phyloP scores from a whole-genome alignment of 1,140 invertebrate species.

The Ips typographus region DNA sequence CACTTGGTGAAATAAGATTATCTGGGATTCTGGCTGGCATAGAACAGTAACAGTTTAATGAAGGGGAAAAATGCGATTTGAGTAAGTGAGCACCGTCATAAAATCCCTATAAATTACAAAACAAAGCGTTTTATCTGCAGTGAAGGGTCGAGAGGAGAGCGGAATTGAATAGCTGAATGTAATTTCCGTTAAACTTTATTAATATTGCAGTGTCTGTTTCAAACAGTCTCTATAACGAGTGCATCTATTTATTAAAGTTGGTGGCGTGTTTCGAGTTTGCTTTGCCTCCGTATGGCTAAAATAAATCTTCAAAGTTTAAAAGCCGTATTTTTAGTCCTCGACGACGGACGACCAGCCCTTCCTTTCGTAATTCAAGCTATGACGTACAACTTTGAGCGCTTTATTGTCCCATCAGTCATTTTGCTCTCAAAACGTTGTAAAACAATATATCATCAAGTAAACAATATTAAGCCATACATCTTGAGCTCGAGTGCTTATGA shows the following conservation, averaged over 20 bases:
- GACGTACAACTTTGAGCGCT: no score
- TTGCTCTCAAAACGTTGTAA: background rate
- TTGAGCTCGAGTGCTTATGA: background rate
- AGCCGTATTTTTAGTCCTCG: no score
- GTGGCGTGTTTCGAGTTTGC: background rate
- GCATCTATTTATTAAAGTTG: slow-evolving; percentile 5
- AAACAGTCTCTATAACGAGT: background rate
- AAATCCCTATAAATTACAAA: background rate
- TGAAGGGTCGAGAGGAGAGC: background rate
- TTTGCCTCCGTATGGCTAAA: no score
- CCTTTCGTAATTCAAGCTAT: no score
- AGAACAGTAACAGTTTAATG: no score
- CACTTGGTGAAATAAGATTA: no score
- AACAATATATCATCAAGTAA: slow-evolving; percentile 1
- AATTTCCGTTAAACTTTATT: slow-evolving; percentile 5
- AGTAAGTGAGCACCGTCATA: background rate
- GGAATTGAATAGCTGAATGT: slow-evolving; percentile 1
- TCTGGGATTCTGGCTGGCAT: no score
- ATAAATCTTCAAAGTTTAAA: no score
- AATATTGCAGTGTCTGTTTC: slow-evolving; percentile 3
- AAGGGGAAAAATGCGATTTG: no score
- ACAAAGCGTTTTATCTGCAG: background rate
- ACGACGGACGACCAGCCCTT: no score
- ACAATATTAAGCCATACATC: slow-evolving; percentile 3
- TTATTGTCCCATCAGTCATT: background rate